Percentiles rank a stretch among this genome's conserved stretches.
Conservation (phyloP, 2,888 invertebrate genomes). For the Drosophila macrospina region DNA sequence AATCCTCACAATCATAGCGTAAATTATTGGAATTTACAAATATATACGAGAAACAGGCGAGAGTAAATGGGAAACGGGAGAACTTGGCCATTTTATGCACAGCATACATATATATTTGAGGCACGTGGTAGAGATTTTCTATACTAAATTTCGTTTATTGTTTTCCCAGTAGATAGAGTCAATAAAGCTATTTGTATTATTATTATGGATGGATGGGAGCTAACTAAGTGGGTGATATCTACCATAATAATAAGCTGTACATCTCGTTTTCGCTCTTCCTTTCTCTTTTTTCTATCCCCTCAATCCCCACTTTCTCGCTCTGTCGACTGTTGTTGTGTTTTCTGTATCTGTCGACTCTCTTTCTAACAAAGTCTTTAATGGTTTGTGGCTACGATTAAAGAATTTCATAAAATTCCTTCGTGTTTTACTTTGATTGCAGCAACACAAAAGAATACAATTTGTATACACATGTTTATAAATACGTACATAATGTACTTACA, state of each 20-base stretch:
- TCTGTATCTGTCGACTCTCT: slow-evolving; percentile 12
- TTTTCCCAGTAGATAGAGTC: slow-evolving; percentile 56
- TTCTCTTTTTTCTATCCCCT: not conserved
- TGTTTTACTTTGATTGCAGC: slow-evolving; percentile 21
- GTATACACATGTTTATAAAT: not conserved
- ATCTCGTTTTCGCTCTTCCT: too few relatives aligned
- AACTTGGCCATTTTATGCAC: slow-evolving; percentile 7
- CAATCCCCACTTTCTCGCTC: not conserved
- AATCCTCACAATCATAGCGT: slow-evolving; percentile 40
- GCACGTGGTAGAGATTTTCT: slow-evolving; percentile 39
- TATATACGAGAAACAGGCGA: not conserved
- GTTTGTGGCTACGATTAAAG: slow-evolving; percentile 31
- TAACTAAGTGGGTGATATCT: slow-evolving; percentile 25
- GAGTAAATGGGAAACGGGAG: not conserved
- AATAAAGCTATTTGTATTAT: slow-evolving; percentile 75
- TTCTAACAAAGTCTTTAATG: slow-evolving; percentile 12
- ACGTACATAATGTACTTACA: not conserved
- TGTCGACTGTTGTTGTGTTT: not conserved
- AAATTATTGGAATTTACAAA: slow-evolving; percentile 61
- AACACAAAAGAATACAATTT: slow-evolving; percentile 6
- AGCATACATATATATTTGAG: slow-evolving; percentile 4
- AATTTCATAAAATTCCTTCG: slow-evolving; percentile 15
- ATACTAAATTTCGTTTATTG: slow-evolving; percentile 75
- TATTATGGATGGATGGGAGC: slow-evolving; percentile 35
- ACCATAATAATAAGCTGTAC: slow-evolving; percentile 15